Base-by-base conservation (phyloP, 1,140 invertebrate species). In the Holotrichia oblita region DNA sequence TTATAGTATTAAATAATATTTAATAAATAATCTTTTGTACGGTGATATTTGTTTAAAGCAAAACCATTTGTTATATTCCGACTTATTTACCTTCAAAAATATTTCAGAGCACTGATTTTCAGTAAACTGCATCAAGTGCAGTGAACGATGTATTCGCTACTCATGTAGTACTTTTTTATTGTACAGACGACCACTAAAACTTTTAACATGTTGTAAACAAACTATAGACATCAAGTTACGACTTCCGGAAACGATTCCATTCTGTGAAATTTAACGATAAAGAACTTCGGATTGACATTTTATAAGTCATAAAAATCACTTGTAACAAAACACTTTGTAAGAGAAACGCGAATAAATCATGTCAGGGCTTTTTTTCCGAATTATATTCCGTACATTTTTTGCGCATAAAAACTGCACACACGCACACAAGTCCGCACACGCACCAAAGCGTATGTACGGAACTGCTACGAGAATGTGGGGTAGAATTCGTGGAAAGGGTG, bases 291-390 rank as follows among this genome's bases (percentile, higher is more conserved):
- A 82, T 82, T 82, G 83, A 82, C 83, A 73, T 83, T 83, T 83
- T 83, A 83, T 83, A 82, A 79, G 81, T 82, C 81, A 83, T 83
- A 83, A 83, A 80, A 83, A 83, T 83, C 83, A 82, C 83, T 83
- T 82, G 81, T 80, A 81, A 81, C 82, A 81, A 82, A 82, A 82
- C 83, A 81, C 78, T 82, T 83, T 80, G 81, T 79, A 82, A 40
- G 81, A 77, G 76, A 83, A 82, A 75, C 78, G 76, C 69, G 79
- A 81, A 83, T 83, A 83, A 83, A 83, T 83, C 83, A 82, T 76
- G 79, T 74, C 40, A n/a, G 40, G 41, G 17, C 73, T 40, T 74
- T 74, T 73, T 74, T 74, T 74, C 73, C 27, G 41, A 69, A 69
- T 69, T 69, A 69, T 69, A 74, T 41, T 74, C 14, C 73, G 73